Evolutionary conservation across 1,140 invertebrate genomes (phyloP).

Genomic region (Drosophila nebulosa): DNA sequence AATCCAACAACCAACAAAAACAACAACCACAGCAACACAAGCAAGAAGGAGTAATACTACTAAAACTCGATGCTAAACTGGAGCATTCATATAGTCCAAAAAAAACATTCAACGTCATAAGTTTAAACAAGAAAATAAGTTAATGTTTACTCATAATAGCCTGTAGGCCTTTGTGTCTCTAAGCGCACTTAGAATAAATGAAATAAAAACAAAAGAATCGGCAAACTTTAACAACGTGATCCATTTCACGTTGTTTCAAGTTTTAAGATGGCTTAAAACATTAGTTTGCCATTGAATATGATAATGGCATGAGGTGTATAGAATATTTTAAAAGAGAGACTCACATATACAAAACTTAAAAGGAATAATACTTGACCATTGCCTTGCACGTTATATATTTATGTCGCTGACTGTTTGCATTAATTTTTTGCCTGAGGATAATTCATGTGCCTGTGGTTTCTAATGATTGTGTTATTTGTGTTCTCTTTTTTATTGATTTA

Average conservation of each 20-base stretch:
- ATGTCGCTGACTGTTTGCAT: slow-evolving; percentile 12
- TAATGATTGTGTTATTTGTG: not conserved
- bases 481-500: slow-evolving; percentile 46
- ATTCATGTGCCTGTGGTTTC: not conserved
- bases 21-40: slow-evolving; percentile 5
- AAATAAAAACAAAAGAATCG: no score
- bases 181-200: not conserved
- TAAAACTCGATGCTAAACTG: not conserved
- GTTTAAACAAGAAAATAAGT: no score
- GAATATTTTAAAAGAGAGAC: no score
- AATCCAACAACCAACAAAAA: slow-evolving; percentile 4
- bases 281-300: no score
- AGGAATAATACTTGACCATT: no score
- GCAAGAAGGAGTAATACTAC: not conserved
- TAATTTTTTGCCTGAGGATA: slow-evolving; percentile 3
- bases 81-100: not conserved
- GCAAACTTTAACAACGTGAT: no score
- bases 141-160: no score
- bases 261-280: no score
- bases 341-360: no score
- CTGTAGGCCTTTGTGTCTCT: no score
- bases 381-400: not conserved
- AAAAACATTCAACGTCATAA: not conserved
- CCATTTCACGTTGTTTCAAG: no score
- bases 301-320: no score